Percentiles rank a stretch among this genome's conserved stretches.
These are phyloP conservation scores for Mungos mungo DNA, from an alignment of 2,113 vertebrate species.

Conservation along the genomic window DNA sequence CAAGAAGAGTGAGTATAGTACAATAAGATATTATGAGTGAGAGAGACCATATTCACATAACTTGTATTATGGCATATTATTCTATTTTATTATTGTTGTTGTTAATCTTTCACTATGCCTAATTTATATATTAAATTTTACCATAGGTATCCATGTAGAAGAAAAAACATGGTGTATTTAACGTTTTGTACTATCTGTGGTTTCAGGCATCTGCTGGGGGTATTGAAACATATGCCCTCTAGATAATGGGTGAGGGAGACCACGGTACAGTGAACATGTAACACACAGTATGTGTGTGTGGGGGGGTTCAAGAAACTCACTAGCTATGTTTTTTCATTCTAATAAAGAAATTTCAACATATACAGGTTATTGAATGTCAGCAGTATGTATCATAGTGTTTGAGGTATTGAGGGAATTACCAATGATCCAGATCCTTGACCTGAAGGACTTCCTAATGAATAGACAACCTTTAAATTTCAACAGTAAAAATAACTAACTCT, in stretches of 20 bases:
- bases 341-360: conserved; percentile 22
- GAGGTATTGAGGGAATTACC: neutral
- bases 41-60: neutral
- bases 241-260: neutral
- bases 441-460: neutral
- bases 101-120: neutral
- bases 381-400: neutral
- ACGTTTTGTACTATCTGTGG: neutral
- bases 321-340: neutral
- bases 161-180: neutral
- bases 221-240: neutral
- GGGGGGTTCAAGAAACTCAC: neutral
- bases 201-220: neutral
- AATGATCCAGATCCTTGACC: neutral
- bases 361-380: neutral
- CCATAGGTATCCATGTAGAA: neutral
- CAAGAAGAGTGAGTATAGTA: neutral
- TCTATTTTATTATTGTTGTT: neutral
- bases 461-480: neutral
- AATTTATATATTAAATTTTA: neutral
- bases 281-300: neutral
- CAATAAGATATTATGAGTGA: neutral
- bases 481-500: neutral
- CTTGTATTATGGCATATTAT: neutral
- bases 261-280: neutral